Evolutionary conservation across 1,140 invertebrate genomes (phyloP), one percentile per base, ranked within the genome.

Genomic region (Saccostrea echinata): DNA sequence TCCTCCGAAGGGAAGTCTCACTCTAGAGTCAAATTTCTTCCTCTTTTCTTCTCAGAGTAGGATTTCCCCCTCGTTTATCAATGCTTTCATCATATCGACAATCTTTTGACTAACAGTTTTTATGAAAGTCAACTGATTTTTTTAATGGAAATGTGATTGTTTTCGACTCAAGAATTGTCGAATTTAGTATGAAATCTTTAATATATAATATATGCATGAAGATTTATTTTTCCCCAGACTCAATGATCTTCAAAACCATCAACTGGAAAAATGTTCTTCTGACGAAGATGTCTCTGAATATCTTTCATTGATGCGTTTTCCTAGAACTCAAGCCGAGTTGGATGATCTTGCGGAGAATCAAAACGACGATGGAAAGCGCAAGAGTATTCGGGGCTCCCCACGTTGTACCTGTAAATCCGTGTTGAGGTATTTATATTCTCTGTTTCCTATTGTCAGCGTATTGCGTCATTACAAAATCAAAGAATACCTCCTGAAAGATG

Each of bases 401-500:
- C 33, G 68, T 11, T 76, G 11, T 27, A 76, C 68, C 27, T 18
- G 11, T 27, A 33, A 33, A 33, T 30, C 11, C n/a, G 53, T 85
- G n/a, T 16, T 80, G 6, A 4, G 16, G 43, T 85, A 82, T 33
- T 18, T 81, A 18, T 33, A 85, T 1, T 85, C 87, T 18, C 33
- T 88, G 71, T 76, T 91, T 35, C 91, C 91, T 0, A 83, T 89
- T 43, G 43, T 89, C 12, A 24, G 27, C 6, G 85, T 86, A n/a
- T 21, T 93, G 11, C 87, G 84, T 35, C 85, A 61, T 16, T 95
- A 95, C 88, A 90, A 90, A 33, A 92, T 88, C 68, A 89, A 88
- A 51, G 76, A 91, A 16, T 91, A 89, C 82, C 88, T 95, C 11
- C 51, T 93, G 18, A 64, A 86, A 13, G 95, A 95, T 88, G n/a